Evolutionary conservation across 2,888 invertebrate genomes (phyloP).

Genomic region (Scaptomyza parva): DNA sequence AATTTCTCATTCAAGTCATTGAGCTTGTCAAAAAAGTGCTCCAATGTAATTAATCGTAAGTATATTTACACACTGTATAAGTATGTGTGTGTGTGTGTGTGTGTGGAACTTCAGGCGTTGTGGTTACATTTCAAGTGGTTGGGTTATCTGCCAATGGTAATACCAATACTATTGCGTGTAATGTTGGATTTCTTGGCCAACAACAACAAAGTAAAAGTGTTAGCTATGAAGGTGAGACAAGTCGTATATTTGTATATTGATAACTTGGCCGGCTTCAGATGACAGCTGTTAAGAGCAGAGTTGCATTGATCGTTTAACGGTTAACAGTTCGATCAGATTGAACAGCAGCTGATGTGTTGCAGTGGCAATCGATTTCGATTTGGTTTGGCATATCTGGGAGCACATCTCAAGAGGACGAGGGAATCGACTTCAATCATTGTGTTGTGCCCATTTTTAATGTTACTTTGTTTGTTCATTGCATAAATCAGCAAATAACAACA

Average conservation of each 20-base stretch:
- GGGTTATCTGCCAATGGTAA: constrained; percentile 11
- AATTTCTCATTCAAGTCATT: constrained; percentile 62
- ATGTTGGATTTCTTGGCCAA: constrained; percentile 14
- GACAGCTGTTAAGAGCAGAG: constrained; percentile 30
- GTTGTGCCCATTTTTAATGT: constrained; percentile 37
- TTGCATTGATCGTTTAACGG: constrained; percentile 7
- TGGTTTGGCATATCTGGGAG: constrained; percentile 27
- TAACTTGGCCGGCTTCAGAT: constrained; percentile 35
- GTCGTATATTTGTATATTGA: constrained; percentile 2
- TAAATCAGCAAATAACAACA: constrained; percentile 53
- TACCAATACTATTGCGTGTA: constrained; percentile 7
- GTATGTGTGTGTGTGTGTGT: constrained; percentile 23
- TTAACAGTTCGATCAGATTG: not conserved
- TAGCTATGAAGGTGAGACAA: constrained; percentile 41
- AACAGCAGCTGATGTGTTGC: constrained; percentile 16
- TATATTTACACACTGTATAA: constrained; percentile 64
- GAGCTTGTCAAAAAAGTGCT: constrained; percentile 57
- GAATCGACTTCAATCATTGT: constrained; percentile 42
- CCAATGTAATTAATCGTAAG: constrained; percentile 74
- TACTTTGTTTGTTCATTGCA: constrained; percentile 65
- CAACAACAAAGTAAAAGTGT: constrained; percentile 54
- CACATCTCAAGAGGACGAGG: not conserved
- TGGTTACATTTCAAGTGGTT: constrained; percentile 24
- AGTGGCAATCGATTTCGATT: constrained; percentile 37
- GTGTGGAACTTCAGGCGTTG: constrained; percentile 9